Conservation (phyloP, 37 sponge, comb jelly and placozoan genomes). For the Cladorhizidae sp. region DNA sequence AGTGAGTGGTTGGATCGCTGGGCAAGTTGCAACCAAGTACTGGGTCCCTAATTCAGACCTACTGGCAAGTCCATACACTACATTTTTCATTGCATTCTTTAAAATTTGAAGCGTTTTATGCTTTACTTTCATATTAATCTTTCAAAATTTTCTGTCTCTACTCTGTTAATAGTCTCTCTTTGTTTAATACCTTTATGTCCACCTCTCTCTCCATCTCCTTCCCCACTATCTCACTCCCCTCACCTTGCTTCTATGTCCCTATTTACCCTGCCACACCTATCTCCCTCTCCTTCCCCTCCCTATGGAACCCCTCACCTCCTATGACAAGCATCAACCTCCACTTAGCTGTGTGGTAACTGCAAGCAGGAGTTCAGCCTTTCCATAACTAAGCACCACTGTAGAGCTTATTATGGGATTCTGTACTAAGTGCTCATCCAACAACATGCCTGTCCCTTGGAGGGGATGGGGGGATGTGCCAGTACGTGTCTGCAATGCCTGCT, state of each 20-base stretch:
- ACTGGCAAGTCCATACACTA: too few species aligned
- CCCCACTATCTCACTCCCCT: too few species aligned
- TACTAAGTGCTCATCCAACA: slow-evolving; percentile 69
- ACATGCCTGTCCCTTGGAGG: slow-evolving; percentile 88
- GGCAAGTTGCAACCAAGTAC: slow-evolving; percentile 84
- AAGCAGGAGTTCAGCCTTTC: slow-evolving; percentile 58
- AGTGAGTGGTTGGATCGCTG: slow-evolving; percentile 83
- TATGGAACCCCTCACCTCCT: too few species aligned
- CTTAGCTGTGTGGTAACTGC: slow-evolving; percentile 78
- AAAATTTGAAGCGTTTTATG: slow-evolving; percentile 69
- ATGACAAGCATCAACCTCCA: neutral
- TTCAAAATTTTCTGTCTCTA: too few species aligned
- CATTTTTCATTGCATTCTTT: too few species aligned
- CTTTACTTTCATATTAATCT: too few species aligned
- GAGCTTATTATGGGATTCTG: slow-evolving; percentile 92
- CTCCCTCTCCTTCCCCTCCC: too few species aligned
- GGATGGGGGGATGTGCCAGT: slow-evolving; percentile 91
- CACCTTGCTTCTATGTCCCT: too few species aligned
- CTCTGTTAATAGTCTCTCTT: too few species aligned
- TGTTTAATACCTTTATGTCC: too few species aligned
- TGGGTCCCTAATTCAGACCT: too few species aligned
- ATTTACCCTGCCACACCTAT: too few species aligned
- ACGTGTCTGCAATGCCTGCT: slow-evolving; percentile 88
- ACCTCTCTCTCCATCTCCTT: neutral
- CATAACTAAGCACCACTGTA: slow-evolving; percentile 92